These are phyloP conservation scores for Pollenia labialis DNA, from an alignment of 2,888 invertebrate genomes.

Conservation along the genomic window DNA sequence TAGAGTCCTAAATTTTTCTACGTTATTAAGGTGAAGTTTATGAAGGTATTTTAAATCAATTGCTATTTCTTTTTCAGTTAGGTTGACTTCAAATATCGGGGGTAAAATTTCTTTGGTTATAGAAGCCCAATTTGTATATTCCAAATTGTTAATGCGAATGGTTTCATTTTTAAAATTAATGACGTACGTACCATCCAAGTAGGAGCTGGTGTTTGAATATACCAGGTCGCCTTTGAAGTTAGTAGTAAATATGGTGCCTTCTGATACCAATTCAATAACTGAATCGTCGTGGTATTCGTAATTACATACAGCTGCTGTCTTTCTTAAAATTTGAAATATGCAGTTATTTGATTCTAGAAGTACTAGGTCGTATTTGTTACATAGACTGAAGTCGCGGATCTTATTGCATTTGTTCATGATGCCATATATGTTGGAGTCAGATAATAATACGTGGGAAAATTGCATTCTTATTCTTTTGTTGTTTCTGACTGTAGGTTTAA, in stretches of 20 bases:
- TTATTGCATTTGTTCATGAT: background rate
- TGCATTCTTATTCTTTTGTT: slow-evolving; percentile 29
- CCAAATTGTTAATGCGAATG: slow-evolving; percentile 1
- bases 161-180: slow-evolving; percentile 22
- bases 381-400: background rate
- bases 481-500: slow-evolving; percentile 20
- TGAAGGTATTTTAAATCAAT: slow-evolving; percentile 40
- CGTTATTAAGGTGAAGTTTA: slow-evolving; percentile 22
- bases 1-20: too few species aligned
- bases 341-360: slow-evolving; percentile 12
- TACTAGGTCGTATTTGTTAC: slow-evolving; percentile 9
- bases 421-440: slow-evolving; percentile 31
- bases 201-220: slow-evolving; percentile 5
- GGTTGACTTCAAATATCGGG: slow-evolving; percentile 8
- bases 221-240: slow-evolving; percentile 17
- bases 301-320: background rate
- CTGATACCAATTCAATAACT: slow-evolving; percentile 16
- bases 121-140: slow-evolving; percentile 24
- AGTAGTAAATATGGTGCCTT: slow-evolving; percentile 36
- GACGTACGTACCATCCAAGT: slow-evolving; percentile 3
- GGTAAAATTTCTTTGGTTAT: slow-evolving; percentile 26
- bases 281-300: slow-evolving; percentile 22
- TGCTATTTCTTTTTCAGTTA: slow-evolving; percentile 41
- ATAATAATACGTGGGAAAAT: slow-evolving; percentile 56
- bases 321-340: slow-evolving; percentile 12